Percentiles rank a stretch among this genome's conserved stretches.
Conservation (phyloP, 1,140 invertebrate genomes). For the Bradysia coprophila region DNA sequence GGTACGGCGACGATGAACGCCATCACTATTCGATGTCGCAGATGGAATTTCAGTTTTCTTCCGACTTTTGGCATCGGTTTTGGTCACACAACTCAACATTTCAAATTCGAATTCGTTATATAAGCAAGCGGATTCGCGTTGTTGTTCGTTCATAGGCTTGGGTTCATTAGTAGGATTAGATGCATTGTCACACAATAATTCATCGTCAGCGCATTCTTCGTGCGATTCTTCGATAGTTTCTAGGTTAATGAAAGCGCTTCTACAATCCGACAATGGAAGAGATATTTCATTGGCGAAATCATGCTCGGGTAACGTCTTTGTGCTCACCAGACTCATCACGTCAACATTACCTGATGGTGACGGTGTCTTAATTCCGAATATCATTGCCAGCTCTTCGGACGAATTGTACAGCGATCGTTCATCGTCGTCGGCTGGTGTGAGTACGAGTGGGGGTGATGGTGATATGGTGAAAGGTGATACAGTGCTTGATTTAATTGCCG, state of each 20-base stretch:
- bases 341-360: background rate
- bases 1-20: background rate
- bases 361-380: constrained; percentile 23
- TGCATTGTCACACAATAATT: background rate
- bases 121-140: too few species aligned
- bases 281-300: background rate
- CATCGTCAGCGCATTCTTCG: background rate
- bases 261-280: background rate
- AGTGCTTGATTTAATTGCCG: background rate
- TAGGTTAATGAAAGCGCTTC: constrained; percentile 6
- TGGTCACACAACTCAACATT: too few species aligned
- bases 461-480: constrained; percentile 4
- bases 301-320: background rate
- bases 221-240: constrained; percentile 15
- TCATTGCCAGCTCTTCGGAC: constrained; percentile 36
- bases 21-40: background rate
- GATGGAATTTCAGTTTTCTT: too few species aligned
- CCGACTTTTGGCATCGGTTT: too few species aligned
- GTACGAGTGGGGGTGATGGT: constrained; percentile 13
- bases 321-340: too few species aligned
- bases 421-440: constrained; percentile 12
- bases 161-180: background rate
- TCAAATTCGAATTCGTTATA: too few species aligned
- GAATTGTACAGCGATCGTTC: constrained; percentile 34
- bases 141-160: too few species aligned